Base-by-base conservation (phyloP, 53 echinoderm and acorn worm species). In the Luidia sarsii region DNA sequence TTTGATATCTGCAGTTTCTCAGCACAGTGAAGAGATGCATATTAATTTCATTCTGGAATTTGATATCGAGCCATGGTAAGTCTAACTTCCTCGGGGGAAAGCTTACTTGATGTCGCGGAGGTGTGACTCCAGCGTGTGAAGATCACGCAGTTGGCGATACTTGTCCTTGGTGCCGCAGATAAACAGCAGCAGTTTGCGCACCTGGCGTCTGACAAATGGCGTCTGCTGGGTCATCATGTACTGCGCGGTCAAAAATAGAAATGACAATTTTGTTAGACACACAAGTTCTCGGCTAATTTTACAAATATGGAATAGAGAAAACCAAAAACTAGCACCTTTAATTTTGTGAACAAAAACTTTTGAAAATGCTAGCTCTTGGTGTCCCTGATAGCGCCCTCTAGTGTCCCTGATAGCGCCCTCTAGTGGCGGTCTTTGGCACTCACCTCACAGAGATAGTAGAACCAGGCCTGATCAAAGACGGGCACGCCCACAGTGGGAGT, bases 181-280 rank as follows among this genome's bases (percentile, higher is more conserved):
- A 87, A 96, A 96, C 62, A 96, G 89, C 0, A 96, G 91, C 9
- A 96, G 91, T 52, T 96, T 96, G 55, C 97, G 85, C 11, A 96
- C 97, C 71, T 96, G 97, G 3, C 97, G 91, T 43, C 97, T 82
- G 24, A 95, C 92, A 62, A 96, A 95, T 3, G 92, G 92, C 22
- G 93, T 93, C 65, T 96, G 97, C 87, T 96, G 97, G 48, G 97
- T 93, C 91, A 96, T 92, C 97, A 96, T 96, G 82, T 96, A 96
- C 97, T 96, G 64, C 20, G 45, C 27, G 53, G 32, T 27, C 37
- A 68, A n/a, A 20, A 56, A 43, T 4, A 71, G 46, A 10, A 60
- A 13, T 71, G 7, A 19, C 19, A 28, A 16, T 6, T 9, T 33
- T 18, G n/a, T n/a, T n/a, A n/a, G n/a, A n/a, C n/a, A n/a, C n/a